Evolutionary conservation across 2,113 vertebrate species (phyloP).

Genomic region (Scolopax mira): DNA sequence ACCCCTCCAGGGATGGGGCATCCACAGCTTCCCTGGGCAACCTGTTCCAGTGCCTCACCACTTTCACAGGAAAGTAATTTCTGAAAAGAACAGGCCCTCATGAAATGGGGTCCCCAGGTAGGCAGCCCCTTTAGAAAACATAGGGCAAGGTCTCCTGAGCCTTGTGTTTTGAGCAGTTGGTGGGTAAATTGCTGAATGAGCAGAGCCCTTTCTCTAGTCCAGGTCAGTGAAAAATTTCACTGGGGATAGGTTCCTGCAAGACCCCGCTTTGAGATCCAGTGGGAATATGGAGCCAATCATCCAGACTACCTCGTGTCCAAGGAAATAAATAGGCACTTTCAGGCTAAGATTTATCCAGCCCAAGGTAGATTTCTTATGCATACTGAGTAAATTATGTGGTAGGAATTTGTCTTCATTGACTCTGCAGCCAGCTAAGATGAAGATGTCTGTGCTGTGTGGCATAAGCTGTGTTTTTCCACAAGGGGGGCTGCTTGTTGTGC

Average conservation of each 20-base stretch:
- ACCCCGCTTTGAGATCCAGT: neutral
- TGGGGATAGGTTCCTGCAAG: neutral
- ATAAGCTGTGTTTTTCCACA: conserved; percentile 30
- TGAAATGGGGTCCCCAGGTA: neutral
- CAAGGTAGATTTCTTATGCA: neutral
- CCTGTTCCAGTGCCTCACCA: too few species aligned
- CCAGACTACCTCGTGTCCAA: neutral
- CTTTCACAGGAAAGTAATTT: neutral
- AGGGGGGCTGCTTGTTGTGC: neutral
- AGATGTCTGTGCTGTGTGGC: neutral
- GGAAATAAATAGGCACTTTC: neutral
- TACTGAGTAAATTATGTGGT: neutral
- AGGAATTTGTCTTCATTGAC: neutral
- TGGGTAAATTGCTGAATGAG: neutral
- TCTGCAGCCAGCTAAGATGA: neutral
- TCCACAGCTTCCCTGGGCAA: too few species aligned
- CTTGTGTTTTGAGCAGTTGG: neutral
- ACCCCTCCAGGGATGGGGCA: too few species aligned
- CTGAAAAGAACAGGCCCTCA: neutral
- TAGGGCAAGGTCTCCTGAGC: neutral
- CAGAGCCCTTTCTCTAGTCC: neutral
- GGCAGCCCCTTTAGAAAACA: neutral
- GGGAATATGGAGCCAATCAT: neutral
- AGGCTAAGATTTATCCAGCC: neutral
- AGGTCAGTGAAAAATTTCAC: neutral